A percentile compares a stretch with the other conserved stretches of the same genome.
These are phyloP conservation scores for Drosophila kikkawai DNA, from an alignment of 1,140 invertebrate species.

Conservation along the genomic window DNA sequence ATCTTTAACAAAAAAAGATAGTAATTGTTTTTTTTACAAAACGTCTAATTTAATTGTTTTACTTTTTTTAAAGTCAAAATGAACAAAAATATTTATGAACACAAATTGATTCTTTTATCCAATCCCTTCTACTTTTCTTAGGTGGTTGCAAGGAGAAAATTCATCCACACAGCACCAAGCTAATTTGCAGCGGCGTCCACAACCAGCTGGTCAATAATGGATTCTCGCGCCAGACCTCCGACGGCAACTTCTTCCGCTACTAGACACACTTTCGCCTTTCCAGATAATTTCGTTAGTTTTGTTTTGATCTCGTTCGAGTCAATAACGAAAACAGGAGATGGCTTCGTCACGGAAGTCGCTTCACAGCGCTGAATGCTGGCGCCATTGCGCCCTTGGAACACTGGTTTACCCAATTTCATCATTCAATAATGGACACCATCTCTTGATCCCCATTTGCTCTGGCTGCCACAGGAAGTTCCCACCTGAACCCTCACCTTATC, in stretches of 20 bases:
- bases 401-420: no score
- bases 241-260: constrained; percentile 88
- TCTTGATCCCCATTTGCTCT: no score
- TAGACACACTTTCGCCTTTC: constrained; percentile 39
- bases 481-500: no score
- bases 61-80: not conserved
- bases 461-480: no score
- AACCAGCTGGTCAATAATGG: constrained; percentile 89
- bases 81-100: not conserved
- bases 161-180: constrained; percentile 87
- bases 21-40: not conserved
- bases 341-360: no score
- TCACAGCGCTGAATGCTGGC: no score
- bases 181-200: constrained; percentile 89
- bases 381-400: no score
- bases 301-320: no score
- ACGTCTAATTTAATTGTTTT: not conserved
- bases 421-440: no score
- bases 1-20: no score
- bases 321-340: no score
- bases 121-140: constrained; percentile 50
- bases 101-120: not conserved
- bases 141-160: constrained; percentile 87
- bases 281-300: constrained; percentile 11
- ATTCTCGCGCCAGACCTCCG: constrained; percentile 88